Base-by-base conservation (phyloP, 2,888 invertebrate species). In the Anthoptus insignis region DNA sequence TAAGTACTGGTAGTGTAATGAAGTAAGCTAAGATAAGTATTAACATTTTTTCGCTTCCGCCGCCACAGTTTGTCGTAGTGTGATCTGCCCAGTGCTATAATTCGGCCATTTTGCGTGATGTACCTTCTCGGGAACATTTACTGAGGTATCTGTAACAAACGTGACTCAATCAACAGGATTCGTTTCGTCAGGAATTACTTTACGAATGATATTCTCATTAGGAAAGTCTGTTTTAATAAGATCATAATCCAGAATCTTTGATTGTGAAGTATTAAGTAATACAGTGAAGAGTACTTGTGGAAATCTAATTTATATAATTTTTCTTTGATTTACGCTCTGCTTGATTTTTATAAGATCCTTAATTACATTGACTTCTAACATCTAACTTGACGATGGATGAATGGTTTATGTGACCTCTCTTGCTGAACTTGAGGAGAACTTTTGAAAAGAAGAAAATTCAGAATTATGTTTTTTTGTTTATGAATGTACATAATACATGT, bases 1-100 rank as follows among this genome's bases (percentile, higher is more conserved):
- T 92, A 70, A 93, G 82, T 68, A 85, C 91, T 69, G 90, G 92
- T 73, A 94, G 90, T 79, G 94, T 92, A 79, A 94, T 86, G 84
- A 94, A 93, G 76, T 92, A 84, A 27, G 89, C 76, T 65, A 91
- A 79, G 76, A 84, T 85, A 81, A 91, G 79, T 77, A 92, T 87
- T 80, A 92, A 81, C 93, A 92, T 93, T 73, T 88, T 92, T 88
- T 65, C 81, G 87, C 80, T 84, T 84, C 85, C 87, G 78, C 74
- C 83, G 83, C 87, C 88, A 85, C 80, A 82, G 80, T 77, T 80
- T 82, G 73, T 82, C 80, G 77, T 84, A 81, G 81, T 79, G 81
- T 75, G 73, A 75, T 78, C 80, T 80, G 77, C 77, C 79, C 77
- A 71, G 71, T 84, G 91, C 90, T 93, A 93, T 91, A 90, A 93